phyloP scores from a whole-genome alignment of 2,888 invertebrate species.

The Aphelenchoides bicaudatus region DNA sequence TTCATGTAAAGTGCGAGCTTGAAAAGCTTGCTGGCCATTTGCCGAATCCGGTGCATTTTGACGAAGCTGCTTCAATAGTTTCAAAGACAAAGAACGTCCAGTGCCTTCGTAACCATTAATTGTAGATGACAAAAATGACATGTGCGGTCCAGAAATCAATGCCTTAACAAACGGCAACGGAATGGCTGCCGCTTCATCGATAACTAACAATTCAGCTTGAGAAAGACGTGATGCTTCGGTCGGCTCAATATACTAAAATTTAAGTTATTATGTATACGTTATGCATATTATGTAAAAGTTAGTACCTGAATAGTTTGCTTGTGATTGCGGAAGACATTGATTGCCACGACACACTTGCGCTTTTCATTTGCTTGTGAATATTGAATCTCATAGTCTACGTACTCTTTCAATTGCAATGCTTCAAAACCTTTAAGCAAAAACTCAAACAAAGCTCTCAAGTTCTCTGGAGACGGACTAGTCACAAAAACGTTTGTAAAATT shows the following conservation, averaged over 20 bases:
- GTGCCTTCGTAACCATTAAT: slow-evolving; percentile 83
- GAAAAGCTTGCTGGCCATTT: slow-evolving; percentile 14
- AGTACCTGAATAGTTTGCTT: slow-evolving; percentile 58
- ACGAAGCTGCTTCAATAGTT: slow-evolving; percentile 82
- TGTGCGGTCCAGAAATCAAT: slow-evolving; percentile 44
- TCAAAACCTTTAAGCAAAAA: slow-evolving; percentile 87
- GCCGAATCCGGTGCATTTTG: slow-evolving; percentile 54
- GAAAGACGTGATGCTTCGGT: slow-evolving; percentile 80
- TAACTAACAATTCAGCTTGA: slow-evolving; percentile 88
- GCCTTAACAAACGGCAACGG: slow-evolving; percentile 82
- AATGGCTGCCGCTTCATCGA: slow-evolving; percentile 98
- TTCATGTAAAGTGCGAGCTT: slow-evolving; percentile 63
- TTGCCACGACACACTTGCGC: slow-evolving; percentile 88
- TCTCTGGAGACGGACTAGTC: slow-evolving; percentile 95
- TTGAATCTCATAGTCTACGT: slow-evolving; percentile 87
- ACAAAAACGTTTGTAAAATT: slow-evolving; percentile 89
- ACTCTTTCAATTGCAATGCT: slow-evolving; percentile 78
- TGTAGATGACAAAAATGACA: slow-evolving; percentile 72
- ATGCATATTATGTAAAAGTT: background rate
- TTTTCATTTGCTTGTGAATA: slow-evolving; percentile 92
- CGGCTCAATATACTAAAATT: slow-evolving; percentile 83
- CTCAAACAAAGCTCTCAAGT: slow-evolving; percentile 92
- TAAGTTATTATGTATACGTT: slow-evolving; percentile 8
- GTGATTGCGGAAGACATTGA: slow-evolving; percentile 73
- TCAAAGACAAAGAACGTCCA: slow-evolving; percentile 87